phyloP scores from a whole-genome alignment of 2,888 invertebrate genomes.

The Tuta absoluta region DNA sequence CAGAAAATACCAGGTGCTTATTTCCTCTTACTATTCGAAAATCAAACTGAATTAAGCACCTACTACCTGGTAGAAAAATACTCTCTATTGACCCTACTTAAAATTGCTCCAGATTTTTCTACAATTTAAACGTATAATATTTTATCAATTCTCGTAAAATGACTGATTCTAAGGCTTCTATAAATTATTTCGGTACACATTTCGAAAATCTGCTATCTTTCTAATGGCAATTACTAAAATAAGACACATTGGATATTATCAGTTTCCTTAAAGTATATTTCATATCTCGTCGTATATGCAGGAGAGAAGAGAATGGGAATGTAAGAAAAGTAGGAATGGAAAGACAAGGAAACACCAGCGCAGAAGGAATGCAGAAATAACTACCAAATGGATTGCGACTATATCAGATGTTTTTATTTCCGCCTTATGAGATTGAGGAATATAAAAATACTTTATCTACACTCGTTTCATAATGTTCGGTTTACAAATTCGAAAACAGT shows the following conservation, averaged over 20 bases:
- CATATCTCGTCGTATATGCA: conserved; percentile 53
- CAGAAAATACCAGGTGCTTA: conserved; percentile 70
- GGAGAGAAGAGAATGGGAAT: conserved; percentile 65
- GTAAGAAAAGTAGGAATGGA: conserved; percentile 67
- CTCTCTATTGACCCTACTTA: conserved; percentile 70
- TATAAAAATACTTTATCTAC: background rate
- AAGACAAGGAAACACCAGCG: conserved; percentile 46
- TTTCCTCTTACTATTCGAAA: conserved; percentile 65
- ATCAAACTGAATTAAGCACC: conserved; percentile 71
- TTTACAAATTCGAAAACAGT: too few relatives aligned
- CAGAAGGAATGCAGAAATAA: conserved; percentile 48
- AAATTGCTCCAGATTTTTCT: conserved; percentile 70
- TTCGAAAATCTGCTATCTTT: conserved; percentile 77
- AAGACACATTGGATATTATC: conserved; percentile 78
- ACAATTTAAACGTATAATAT: conserved; percentile 57
- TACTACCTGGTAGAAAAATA: conserved; percentile 74
- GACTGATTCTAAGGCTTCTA: conserved; percentile 65
- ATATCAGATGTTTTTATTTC: conserved; percentile 6
- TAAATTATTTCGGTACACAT: conserved; percentile 69
- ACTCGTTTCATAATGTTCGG: too few relatives aligned
- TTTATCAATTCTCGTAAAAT: conserved; percentile 50
- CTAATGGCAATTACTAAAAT: conserved; percentile 78
- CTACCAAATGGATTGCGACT: conserved; percentile 26
- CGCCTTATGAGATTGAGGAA: background rate
- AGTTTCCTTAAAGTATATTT: conserved; percentile 60